A percentile compares a stretch with the other conserved stretches of the same genome.
Conservation (phyloP, 2,888 invertebrate genomes). For the Herminia tarsipennalis region DNA sequence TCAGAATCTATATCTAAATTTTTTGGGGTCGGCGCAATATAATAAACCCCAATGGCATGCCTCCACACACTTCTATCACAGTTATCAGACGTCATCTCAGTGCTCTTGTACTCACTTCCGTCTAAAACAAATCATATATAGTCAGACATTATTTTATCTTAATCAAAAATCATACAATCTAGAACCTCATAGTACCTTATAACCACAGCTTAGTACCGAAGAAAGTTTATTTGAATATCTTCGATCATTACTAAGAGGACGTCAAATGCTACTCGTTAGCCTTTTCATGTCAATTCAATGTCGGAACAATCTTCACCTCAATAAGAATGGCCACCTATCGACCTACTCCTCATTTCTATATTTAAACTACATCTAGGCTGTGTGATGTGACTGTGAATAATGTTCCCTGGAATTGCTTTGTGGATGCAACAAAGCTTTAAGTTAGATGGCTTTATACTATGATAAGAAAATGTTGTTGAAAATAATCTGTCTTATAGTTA, state of each 20-base stretch:
- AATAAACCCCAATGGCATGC: too few species aligned
- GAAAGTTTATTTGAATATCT: background rate
- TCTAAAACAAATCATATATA: too few species aligned
- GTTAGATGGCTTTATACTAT: too few species aligned
- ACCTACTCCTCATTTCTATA: slow-evolving; percentile 13
- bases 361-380: slow-evolving; percentile 8
- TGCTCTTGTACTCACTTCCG: too few species aligned
- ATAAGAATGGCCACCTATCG: slow-evolving; percentile 2
- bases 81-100: too few species aligned
- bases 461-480: too few species aligned
- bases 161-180: background rate
- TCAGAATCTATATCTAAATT: too few species aligned
- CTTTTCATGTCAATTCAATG: slow-evolving; percentile 22
- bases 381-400: slow-evolving; percentile 3
- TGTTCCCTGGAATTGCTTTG: background rate
- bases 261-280: slow-evolving; percentile 16
- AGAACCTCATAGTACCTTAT: background rate
- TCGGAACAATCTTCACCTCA: slow-evolving; percentile 14
- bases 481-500: too few species aligned
- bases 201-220: too few species aligned
- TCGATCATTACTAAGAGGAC: background rate
- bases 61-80: too few species aligned
- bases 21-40: too few species aligned
- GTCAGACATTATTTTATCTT: background rate
- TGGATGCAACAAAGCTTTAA: too few species aligned